These are phyloP conservation scores for Acanthopleura granulata DNA, from an alignment of 2,888 invertebrate genomes.

Conservation along the genomic window DNA sequence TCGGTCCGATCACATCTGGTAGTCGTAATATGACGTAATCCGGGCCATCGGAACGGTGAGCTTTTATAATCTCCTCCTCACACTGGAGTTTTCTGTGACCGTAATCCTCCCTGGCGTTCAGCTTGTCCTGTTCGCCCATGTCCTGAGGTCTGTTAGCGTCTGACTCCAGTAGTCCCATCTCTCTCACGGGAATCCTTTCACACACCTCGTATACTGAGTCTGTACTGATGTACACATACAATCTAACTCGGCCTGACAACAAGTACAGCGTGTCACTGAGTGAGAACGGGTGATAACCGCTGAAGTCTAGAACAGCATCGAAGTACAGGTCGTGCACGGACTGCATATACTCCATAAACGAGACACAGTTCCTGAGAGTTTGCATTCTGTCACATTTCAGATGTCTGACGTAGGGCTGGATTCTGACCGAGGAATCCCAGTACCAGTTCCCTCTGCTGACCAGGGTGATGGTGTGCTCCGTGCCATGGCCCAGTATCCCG, in stretches of 20 bases:
- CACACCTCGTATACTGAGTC: conserved; percentile 73
- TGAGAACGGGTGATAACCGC: conserved; percentile 68
- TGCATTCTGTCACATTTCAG: conserved; percentile 68
- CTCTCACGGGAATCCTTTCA: conserved; percentile 43
- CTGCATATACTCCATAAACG: conserved; percentile 31
- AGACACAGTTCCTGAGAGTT: conserved; percentile 38
- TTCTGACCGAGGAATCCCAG: conserved; percentile 65
- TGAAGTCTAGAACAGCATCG: conserved; percentile 71
- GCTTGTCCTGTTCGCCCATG: conserved; percentile 46
- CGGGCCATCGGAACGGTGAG: conserved; percentile 48
- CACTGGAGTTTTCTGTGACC: conserved; percentile 69
- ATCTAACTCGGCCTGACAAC: conserved; percentile 58
- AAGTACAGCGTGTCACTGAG: conserved; percentile 63
- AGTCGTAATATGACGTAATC: conserved; percentile 69
- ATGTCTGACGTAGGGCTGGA: conserved; percentile 56
- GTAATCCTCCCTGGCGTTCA: conserved; percentile 65
- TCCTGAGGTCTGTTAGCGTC: conserved; percentile 68
- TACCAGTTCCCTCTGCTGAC: conserved; percentile 71
- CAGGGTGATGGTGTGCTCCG: conserved; percentile 57
- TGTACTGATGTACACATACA: conserved; percentile 71
- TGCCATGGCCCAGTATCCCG: conserved; percentile 52
- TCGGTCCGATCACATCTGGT: conserved; percentile 71
- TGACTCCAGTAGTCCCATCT: conserved; percentile 49
- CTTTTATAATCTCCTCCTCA: conserved; percentile 67
- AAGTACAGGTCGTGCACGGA: conserved; percentile 53